phyloP scores from a whole-genome alignment of 2,797 vertebrate genomes.

The Halcyon leucocephala region DNA sequence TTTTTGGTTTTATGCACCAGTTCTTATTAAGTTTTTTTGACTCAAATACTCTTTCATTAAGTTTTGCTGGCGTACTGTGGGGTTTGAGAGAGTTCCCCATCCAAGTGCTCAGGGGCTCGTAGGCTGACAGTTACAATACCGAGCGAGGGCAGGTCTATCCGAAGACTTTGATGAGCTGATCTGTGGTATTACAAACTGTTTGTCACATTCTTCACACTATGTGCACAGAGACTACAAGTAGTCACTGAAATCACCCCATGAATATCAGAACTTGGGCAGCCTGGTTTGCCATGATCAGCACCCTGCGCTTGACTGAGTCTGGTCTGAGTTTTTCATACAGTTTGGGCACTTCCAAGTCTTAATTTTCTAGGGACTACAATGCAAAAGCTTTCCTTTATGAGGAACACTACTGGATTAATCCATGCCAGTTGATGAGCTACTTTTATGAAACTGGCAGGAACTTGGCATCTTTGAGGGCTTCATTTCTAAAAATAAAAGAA shows the following conservation, averaged over 20 bases:
- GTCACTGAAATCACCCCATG: neutral
- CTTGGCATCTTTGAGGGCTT: neutral
- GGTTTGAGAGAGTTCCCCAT: neutral
- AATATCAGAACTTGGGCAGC: neutral
- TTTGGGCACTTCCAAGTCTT: neutral
- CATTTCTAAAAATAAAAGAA: neutral
- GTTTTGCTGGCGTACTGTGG: neutral
- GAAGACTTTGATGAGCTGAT: neutral
- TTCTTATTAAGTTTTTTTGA: neutral
- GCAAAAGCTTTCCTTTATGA: neutral
- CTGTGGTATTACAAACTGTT: neutral
- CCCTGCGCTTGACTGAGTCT: neutral
- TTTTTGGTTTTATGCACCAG: neutral
- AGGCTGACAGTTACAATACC: neutral
- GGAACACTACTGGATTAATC: neutral
- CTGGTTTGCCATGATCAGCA: neutral
- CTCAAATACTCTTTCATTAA: neutral
- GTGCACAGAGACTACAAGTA: neutral
- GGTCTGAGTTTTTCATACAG: neutral
- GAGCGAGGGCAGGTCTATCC: neutral
- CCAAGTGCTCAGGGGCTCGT: neutral
- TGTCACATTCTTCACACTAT: fast-evolving
- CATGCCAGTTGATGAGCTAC: neutral
- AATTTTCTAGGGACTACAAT: neutral
- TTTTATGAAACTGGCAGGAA: neutral